These are phyloP conservation scores for Callocephalon fimbriatum DNA, from an alignment of 2,113 vertebrate species.

Conservation along the genomic window DNA sequence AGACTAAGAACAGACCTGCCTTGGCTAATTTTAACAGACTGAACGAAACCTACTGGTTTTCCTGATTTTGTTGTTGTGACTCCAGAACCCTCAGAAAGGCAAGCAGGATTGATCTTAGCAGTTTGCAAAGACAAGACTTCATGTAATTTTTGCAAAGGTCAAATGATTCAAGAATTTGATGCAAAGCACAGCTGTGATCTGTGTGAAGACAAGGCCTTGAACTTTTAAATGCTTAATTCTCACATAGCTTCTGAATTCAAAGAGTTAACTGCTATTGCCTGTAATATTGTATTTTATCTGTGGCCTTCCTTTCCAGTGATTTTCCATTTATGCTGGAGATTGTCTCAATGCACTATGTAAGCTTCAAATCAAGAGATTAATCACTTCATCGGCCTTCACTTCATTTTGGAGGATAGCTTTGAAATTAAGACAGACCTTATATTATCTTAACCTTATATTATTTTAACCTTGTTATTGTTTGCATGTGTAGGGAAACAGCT, in stretches of 20 bases:
- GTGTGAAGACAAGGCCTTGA: neutral
- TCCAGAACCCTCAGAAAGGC: neutral
- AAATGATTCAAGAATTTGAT: neutral
- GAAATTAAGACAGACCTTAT: neutral
- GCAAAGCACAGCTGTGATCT: neutral
- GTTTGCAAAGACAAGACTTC: neutral
- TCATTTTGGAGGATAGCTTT: constrained; percentile 10
- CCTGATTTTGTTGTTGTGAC: neutral
- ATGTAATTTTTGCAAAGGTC: neutral
- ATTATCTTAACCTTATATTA: constrained; percentile 62
- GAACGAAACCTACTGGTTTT: neutral
- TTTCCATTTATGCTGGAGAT: constrained; percentile 21
- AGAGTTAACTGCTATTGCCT: neutral
- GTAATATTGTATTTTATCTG: neutral
- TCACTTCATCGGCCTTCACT: constrained; percentile 20
- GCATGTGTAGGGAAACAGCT: neutral
- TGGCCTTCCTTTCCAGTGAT: neutral
- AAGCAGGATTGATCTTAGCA: neutral
- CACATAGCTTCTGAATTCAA: neutral
- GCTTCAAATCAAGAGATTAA: neutral
- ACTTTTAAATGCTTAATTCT: neutral
- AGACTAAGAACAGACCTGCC: neutral
- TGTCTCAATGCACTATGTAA: neutral
- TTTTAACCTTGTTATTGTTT: constrained; percentile 55
- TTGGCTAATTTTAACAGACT: neutral